A percentile compares a stretch with the other conserved stretches of the same genome.
phyloP scores from a whole-genome alignment of 2,888 invertebrate species.

The Druceiella hillmani region DNA sequence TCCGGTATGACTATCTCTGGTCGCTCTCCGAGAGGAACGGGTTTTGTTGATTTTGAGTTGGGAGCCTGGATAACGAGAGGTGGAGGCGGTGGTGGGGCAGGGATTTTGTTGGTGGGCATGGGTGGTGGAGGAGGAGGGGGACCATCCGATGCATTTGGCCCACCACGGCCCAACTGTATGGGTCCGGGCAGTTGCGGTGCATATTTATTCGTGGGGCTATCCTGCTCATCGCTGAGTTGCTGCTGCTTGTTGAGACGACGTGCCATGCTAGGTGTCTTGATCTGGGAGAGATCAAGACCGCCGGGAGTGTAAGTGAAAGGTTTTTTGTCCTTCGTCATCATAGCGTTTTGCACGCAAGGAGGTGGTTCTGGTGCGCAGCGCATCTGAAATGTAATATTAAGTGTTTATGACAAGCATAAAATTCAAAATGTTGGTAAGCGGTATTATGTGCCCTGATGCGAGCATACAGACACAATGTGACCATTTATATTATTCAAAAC shows the following conservation, averaged over 20 bases:
- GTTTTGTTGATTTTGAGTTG: slow-evolving; percentile 44
- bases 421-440: no score
- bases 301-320: slow-evolving; percentile 96
- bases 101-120: slow-evolving; percentile 42
- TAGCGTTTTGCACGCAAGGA: slow-evolving; percentile 85
- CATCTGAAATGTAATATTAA: slow-evolving; percentile 36
- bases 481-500: no score
- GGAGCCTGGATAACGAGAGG: slow-evolving; percentile 52
- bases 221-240: slow-evolving; percentile 52
- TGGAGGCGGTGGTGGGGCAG: slow-evolving; percentile 55
- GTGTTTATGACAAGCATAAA: no score
- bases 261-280: slow-evolving; percentile 85
- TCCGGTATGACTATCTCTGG: slow-evolving; percentile 72
- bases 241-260: slow-evolving; percentile 63
- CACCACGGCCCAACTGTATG: slow-evolving; percentile 27
- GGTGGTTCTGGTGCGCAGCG: slow-evolving; percentile 64
- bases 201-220: no score
- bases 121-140: slow-evolving; percentile 40
- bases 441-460: no score
- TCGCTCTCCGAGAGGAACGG: slow-evolving; percentile 51
- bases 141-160: slow-evolving; percentile 25
- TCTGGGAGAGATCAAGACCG: slow-evolving; percentile 85
- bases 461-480: no score
- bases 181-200: slow-evolving; percentile 27
- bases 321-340: slow-evolving; percentile 94